Conservation (phyloP, 2,113 vertebrate genomes). For the Ovis aries region DNA sequence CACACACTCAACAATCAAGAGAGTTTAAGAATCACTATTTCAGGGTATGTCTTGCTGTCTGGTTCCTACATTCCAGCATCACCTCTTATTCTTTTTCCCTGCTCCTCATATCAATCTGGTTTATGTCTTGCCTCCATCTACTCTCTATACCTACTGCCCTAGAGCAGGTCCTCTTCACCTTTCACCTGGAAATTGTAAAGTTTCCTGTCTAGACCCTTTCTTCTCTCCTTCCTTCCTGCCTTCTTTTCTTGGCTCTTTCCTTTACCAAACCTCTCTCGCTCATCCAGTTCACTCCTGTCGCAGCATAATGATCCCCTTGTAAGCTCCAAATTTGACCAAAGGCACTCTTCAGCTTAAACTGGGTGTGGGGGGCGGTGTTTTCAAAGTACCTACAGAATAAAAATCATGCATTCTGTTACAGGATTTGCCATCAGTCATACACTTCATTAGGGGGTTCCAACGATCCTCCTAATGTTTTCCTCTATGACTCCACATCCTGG, state of each 20-base stretch:
- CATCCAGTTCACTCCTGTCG: not conserved
- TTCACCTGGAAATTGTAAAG: not conserved
- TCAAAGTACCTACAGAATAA: not conserved
- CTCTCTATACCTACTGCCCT: not conserved
- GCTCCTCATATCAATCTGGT: not conserved
- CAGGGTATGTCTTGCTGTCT: not conserved
- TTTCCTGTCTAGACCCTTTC: not conserved
- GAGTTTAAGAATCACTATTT: not conserved
- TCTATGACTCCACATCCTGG: not conserved
- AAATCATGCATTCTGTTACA: not conserved
- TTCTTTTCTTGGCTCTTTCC: not conserved
- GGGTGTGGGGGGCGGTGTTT: accelerated
- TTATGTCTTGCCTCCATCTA: not conserved
- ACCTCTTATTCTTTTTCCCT: not conserved
- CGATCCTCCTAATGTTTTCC: not conserved
- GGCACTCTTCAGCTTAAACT: not conserved
- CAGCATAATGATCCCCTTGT: not conserved
- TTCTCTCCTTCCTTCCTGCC: not conserved
- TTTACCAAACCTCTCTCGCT: not conserved
- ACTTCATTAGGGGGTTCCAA: not conserved
- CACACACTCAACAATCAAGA: not conserved
- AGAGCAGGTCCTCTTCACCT: not conserved
- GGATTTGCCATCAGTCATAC: not conserved
- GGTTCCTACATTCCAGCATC: not conserved
- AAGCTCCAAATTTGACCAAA: not conserved